Evolutionary conservation across 1,140 invertebrate species (phyloP), one percentile per base, ranked within the genome.

Genomic region (Eumaeus atala): DNA sequence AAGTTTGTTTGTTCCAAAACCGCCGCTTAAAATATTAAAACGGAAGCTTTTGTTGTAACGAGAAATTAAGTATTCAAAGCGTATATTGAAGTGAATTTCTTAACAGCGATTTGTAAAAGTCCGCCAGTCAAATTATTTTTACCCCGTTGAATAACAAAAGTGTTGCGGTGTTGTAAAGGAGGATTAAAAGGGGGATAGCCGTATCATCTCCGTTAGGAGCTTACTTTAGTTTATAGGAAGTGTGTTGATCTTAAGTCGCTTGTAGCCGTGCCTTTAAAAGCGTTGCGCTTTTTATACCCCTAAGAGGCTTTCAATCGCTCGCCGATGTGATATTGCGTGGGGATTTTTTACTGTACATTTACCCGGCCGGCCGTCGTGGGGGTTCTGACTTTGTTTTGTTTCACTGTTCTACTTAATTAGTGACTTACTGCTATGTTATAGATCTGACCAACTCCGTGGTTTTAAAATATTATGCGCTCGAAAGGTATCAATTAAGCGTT

Each of bases 211-310:
- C 72, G 62, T 66, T 80, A 74, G 80, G 74, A 77, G 78, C 71
- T n/a, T n/a, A n/a, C n/a, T 70, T 82, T 82, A 80, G 70, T 81
- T 81, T 83, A 80, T 75, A 68, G 76, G 78, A 83, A 81, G 74
- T 77, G 74, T 74, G 71, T 72, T 74, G 67, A 61, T 64, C 59
- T 73, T 77, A 80, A 77, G 69, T 67, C 62, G 67, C 72, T 81
- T 80, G 69, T 78, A 71, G 33, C 73, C 72, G 75, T 79, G 74
- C 69, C 66, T 79, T 75, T 72, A 72, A 81, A 84, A 82, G 81
- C 77, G 78, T 82, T 80, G 76, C 70, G 66, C 71, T 84, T 83
- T 84, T 80, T 84, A 72, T 84, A 70, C 68, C 70, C 74, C 74
- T 44, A 44, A 44, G 40, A 44, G 40, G 40, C 17, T 44, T 16